A percentile compares a stretch with the other conserved stretches of the same genome.
phyloP scores from a whole-genome alignment of 2,888 invertebrate species.

The Melieria picta region DNA sequence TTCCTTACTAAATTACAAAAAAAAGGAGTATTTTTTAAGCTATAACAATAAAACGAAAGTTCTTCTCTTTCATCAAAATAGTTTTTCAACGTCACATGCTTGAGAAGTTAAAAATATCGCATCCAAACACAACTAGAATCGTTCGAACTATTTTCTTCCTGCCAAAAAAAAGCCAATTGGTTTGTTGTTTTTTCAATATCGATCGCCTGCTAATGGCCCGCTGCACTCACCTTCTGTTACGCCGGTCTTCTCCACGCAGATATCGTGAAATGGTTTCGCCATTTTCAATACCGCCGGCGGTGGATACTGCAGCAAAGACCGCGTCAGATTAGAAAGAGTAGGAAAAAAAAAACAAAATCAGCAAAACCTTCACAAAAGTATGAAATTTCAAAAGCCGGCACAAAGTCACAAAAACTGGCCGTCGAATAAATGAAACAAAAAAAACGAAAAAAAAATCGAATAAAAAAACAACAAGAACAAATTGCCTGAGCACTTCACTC shows the following conservation, averaged over 20 bases:
- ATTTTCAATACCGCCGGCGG: slow-evolving; percentile 58
- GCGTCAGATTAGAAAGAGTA: neutral
- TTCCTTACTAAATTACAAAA: too few species aligned
- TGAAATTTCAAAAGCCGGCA: neutral
- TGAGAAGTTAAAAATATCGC: too few species aligned
- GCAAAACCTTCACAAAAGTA: neutral
- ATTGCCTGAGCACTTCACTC: slow-evolving; percentile 30
- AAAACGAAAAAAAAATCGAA: slow-evolving; percentile 33
- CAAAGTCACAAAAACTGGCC: neutral
- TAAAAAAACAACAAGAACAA: neutral
- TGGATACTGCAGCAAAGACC: slow-evolving; percentile 56
- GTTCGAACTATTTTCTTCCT: too few species aligned
- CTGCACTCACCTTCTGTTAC: slow-evolving; percentile 56
- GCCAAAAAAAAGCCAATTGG: too few species aligned
- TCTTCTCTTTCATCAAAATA: too few species aligned
- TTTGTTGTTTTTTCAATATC: too few species aligned
- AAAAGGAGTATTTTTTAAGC: too few species aligned
- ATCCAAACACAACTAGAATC: too few species aligned
- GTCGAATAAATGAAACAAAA: slow-evolving; percentile 5
- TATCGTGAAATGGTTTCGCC: slow-evolving; percentile 60
- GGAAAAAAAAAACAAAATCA: slow-evolving; percentile 5
- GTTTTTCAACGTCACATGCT: too few species aligned
- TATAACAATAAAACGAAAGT: too few species aligned
- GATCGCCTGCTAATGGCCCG: neutral
- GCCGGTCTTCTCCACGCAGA: slow-evolving; percentile 60